phyloP scores from a whole-genome alignment of 2,888 invertebrate species.

The Drosophila nr. fundita region DNA sequence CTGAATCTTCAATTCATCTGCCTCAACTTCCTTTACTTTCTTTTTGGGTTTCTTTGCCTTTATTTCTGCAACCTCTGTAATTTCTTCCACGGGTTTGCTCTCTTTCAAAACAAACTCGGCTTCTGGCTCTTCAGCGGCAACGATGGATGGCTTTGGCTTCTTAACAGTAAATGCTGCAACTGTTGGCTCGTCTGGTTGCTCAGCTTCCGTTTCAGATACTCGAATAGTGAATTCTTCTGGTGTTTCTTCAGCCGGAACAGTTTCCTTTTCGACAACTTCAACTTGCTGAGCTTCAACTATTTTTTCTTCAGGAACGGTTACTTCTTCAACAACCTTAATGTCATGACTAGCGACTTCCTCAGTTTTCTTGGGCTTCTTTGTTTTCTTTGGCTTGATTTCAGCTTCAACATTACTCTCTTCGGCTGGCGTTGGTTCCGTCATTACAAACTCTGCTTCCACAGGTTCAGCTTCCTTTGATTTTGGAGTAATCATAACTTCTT shows the following conservation, averaged over 20 bases:
- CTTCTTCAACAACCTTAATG: constrained; percentile 74
- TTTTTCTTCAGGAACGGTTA: constrained; percentile 43
- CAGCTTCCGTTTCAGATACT: constrained; percentile 51
- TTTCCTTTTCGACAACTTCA: constrained; percentile 41
- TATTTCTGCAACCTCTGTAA: constrained; percentile 68
- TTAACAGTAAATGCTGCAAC: constrained; percentile 68
- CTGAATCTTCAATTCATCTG: constrained; percentile 76
- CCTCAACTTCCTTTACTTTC: constrained; percentile 71
- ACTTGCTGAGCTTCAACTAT: constrained; percentile 46
- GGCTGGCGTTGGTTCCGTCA: constrained; percentile 70
- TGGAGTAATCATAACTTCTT: constrained; percentile 39
- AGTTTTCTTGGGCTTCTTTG: constrained; percentile 71
- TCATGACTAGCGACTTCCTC: constrained; percentile 70
- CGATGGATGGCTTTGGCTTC: constrained; percentile 55
- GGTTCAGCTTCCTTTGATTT: constrained; percentile 68
- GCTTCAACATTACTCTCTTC: constrained; percentile 73
- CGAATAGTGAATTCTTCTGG: constrained; percentile 54
- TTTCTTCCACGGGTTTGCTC: constrained; percentile 72
- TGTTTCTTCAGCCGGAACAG: constrained; percentile 38
- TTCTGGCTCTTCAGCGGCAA: constrained; percentile 60
- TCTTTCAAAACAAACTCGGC: constrained; percentile 68
- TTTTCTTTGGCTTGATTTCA: constrained; percentile 73
- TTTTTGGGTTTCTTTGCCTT: constrained; percentile 76
- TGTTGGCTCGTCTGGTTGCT: constrained; percentile 60
- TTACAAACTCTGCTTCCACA: constrained; percentile 72